Evolutionary conservation across 2,888 invertebrate species (phyloP), one percentile per base, ranked within the genome.

Genomic region (Phasia obesa): DNA sequence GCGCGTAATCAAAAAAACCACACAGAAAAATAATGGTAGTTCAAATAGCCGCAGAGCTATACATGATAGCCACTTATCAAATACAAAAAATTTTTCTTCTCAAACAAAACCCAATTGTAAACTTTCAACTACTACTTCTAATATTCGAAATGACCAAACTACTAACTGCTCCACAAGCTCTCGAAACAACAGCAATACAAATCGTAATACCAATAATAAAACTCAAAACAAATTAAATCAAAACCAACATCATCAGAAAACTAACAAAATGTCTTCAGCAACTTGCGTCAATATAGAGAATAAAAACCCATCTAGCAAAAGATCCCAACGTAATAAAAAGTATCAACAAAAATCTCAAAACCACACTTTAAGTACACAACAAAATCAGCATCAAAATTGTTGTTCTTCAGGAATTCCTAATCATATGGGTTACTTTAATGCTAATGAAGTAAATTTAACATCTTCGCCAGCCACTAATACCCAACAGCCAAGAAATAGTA

Each of bases 341-440:
- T 87, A 86, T 75, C 75, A 82, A 27, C 85, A 86, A 78, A 85
- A 85, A 70, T 84, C 79, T 49, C 85, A 85, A 42, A 86, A 85
- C 11, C 21, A 21, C 3, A 31, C 65, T 4, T 42, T 47, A 47
- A 70, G 59, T 31, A 67, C n/a, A n/a, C n/a, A n/a, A n/a, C n/a
- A n/a, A n/a, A n/a, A 23, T 15, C 64, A 69, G 62, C 64, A 85
- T 51, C 84, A 85, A 70, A 89, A 89, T 82, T 84, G 81, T 51
- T 87, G 88, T 74, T 67, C 73, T 21, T 87, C 87, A 51, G 89
- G 89, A 65, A 89, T 89, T 85, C 89, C 89, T 59, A 86, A 87
- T 65, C 86, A 89, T 65, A 89, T 89, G 90, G 90, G 90, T 31
- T 90, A 90, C 85, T 89, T 89, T 62, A 88, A 89, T 85, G 87